Percentiles rank a stretch among this genome's conserved stretches.
phyloP scores from a whole-genome alignment of 2,797 vertebrate species.

The Cossypha niveicapilla region DNA sequence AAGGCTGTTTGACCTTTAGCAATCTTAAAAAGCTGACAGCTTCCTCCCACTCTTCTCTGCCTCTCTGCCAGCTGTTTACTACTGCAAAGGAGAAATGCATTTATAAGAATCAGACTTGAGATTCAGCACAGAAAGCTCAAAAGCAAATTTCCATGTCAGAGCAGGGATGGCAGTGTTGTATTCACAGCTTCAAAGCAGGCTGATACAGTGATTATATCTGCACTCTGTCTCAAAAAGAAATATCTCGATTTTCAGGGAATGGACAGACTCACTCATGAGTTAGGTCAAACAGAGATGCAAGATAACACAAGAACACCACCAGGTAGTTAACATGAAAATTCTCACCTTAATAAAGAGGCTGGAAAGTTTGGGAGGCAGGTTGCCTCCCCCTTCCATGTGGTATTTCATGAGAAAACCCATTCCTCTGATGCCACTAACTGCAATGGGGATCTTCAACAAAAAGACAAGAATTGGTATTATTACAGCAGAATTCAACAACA shows the following conservation, averaged over 20 bases:
- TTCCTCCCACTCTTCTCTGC: not conserved
- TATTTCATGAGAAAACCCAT: conserved; percentile 94
- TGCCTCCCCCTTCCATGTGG: conserved; percentile 79
- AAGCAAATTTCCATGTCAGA: not conserved
- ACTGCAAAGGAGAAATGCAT: not conserved
- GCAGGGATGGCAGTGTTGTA: not conserved
- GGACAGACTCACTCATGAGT: not conserved
- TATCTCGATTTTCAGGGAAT: not conserved
- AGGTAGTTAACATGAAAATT: not conserved
- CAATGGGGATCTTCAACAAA: conserved; percentile 80
- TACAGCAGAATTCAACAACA: not conserved
- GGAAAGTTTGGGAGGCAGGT: conserved; percentile 82
- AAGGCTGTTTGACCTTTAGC: not conserved
- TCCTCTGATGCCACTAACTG: conserved; percentile 89
- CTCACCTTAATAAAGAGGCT: conserved; percentile 93
- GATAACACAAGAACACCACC: not conserved
- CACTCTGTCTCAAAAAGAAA: not conserved
- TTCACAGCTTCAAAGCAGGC: not conserved
- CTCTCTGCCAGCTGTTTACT: not conserved
- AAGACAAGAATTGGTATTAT: not conserved
- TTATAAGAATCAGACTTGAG: not conserved
- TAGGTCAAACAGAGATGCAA: not conserved
- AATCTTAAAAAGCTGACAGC: not conserved
- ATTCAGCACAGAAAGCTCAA: not conserved
- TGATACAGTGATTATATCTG: not conserved